phyloP scores from a whole-genome alignment of 2,888 invertebrate genomes.

The Gasteruption jaculator region DNA sequence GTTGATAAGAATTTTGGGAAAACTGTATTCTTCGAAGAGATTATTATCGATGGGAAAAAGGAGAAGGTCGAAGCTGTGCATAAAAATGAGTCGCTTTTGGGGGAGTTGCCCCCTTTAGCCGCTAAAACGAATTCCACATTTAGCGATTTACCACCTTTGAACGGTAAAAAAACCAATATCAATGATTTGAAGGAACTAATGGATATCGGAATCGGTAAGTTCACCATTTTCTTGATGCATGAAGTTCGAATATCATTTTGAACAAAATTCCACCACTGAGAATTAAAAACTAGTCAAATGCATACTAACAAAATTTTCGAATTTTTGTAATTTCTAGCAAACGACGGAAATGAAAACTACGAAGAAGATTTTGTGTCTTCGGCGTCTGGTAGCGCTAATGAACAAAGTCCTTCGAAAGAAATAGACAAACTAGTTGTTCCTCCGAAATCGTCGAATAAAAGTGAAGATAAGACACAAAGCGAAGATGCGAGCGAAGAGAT shows the following conservation, averaged over 20 bases:
- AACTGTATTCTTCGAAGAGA: slow-evolving; percentile 45
- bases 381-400: slow-evolving; percentile 44
- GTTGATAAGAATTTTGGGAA: slow-evolving; percentile 39
- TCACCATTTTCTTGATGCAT: no score
- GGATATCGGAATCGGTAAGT: slow-evolving; percentile 42
- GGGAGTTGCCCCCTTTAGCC: slow-evolving; percentile 38
- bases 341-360: slow-evolving; percentile 38
- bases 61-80: slow-evolving; percentile 37
- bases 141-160: slow-evolving; percentile 45
- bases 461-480: slow-evolving; percentile 36
- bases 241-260: neutral
- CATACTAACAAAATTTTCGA: slow-evolving; percentile 1
- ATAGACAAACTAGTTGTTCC: slow-evolving; percentile 33
- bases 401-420: slow-evolving; percentile 44
- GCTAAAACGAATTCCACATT: slow-evolving; percentile 43
- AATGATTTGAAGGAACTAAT: slow-evolving; percentile 47
- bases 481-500: slow-evolving; percentile 47
- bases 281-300: no score
- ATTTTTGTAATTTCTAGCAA: slow-evolving; percentile 25
- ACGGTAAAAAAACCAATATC: slow-evolving; percentile 46
- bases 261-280: neutral
- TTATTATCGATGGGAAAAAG: slow-evolving; percentile 44
- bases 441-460: slow-evolving; percentile 27
- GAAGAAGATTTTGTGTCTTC: slow-evolving; percentile 46
- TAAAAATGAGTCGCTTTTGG: slow-evolving; percentile 36